phyloP scores from a whole-genome alignment of 2,113 vertebrate genomes.

The Nettapus auritus region DNA sequence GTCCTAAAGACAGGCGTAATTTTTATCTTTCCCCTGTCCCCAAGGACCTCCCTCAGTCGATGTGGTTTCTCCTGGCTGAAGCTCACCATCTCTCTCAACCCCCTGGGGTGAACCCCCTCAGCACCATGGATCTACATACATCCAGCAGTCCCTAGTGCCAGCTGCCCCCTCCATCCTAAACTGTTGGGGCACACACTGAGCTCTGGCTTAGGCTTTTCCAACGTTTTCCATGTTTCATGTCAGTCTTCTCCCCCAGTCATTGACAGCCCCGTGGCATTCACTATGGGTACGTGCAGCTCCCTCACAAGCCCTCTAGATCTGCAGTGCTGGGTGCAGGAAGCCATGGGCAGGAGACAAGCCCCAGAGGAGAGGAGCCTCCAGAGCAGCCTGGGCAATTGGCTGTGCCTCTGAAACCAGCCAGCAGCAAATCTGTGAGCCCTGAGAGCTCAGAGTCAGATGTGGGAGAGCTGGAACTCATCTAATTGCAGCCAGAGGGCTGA shows the following conservation, averaged over 20 bases:
- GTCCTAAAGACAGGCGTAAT: background rate
- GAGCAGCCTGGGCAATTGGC: background rate
- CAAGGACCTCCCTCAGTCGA: background rate
- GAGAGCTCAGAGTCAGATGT: background rate
- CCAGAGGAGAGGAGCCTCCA: background rate
- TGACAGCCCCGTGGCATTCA: background rate
- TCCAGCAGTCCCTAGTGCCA: background rate
- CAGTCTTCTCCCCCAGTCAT: background rate
- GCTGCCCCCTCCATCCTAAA: background rate
- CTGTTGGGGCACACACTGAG: background rate
- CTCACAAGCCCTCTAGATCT: background rate
- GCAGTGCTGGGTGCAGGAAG: background rate
- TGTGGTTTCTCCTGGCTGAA: background rate
- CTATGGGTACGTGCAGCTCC: rapidly evolving
- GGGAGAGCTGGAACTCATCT: background rate
- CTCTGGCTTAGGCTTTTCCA: background rate
- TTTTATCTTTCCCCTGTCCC: background rate
- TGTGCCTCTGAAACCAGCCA: background rate
- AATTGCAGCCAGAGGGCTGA: background rate
- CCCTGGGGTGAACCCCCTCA: background rate
- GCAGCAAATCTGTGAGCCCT: background rate
- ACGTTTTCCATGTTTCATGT: background rate
- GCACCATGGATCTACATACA: too few relatives aligned
- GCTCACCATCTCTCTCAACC: background rate
- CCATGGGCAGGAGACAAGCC: background rate